Base-by-base conservation (phyloP, 2,888 invertebrate genomes). In the Agrotis segetum region DNA sequence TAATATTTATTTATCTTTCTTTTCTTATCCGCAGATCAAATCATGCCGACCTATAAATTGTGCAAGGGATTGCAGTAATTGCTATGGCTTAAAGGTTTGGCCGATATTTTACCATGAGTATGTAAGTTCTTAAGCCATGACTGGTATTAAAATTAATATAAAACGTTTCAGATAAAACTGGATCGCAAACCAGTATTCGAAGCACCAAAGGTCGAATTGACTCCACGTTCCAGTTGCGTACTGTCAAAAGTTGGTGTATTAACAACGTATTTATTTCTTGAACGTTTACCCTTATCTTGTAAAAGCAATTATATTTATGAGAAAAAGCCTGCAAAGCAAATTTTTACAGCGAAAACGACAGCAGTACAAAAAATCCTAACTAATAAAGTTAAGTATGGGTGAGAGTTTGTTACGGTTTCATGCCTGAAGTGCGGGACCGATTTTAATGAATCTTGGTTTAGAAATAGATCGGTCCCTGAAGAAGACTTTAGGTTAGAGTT, bases 201-300 rank as follows among this genome's bases (percentile, higher is more conserved):
- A n/a, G 90, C 91, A 13, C 68, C 86, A 1, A 87, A 87, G 5
- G 84, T 88, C 19, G 94, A 94, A 86, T 79, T 95, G 47, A 94
- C 94, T 16, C 95, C 95, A 4, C 89, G 94, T 21, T 88, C 94
- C 3, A 94, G 94, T 77, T 92, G 94, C 74, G 72, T 93, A 47
- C 82, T 94, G n/a, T 82, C 90, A 78, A 94, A 92, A 86, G 94
- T 94, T 46, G 17, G 82, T 81, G 14, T 40, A 24, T 24, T 7
- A 14, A 21, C 16, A 19, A 47, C 9, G 14, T 17, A 21, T 24
- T 40, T 46, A 34, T 17, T 44, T 49, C 2, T 53, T 47, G 13
- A 24, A 71, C 3, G n/a, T n/a, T 19, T 16, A 5, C 5, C 40
- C 9, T 11, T 11, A 44, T 5, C 2, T 11, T 9, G n/a, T 46